A percentile compares a stretch with the other conserved stretches of the same genome.
Evolutionary conservation across 2,888 invertebrate species (phyloP).

Genomic region (Cheilosia grossa): DNA sequence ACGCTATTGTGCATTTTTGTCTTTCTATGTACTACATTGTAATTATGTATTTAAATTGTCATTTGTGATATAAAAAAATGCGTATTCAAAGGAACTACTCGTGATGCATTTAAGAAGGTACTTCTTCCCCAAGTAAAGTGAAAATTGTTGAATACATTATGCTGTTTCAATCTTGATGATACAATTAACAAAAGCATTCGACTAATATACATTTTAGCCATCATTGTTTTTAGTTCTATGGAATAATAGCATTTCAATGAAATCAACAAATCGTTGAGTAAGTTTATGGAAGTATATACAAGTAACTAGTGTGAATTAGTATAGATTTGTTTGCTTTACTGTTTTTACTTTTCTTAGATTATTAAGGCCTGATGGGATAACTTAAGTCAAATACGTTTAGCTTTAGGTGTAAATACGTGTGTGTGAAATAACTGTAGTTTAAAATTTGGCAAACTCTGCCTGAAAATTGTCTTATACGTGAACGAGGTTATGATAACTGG

Average conservation of each 20-base stretch:
- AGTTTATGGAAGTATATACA: background rate
- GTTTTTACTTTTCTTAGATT: slow-evolving; percentile 9
- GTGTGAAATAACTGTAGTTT: no score
- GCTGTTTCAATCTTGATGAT: background rate
- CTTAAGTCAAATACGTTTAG: background rate
- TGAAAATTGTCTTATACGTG: no score
- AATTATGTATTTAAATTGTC: slow-evolving; percentile 31
- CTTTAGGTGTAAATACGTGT: background rate
- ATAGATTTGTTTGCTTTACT: background rate
- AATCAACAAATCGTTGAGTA: background rate
- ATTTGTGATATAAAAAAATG: slow-evolving; percentile 47
- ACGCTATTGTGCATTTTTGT: slow-evolving; percentile 61
- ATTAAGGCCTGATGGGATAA: slow-evolving; percentile 18
- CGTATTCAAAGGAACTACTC: slow-evolving; percentile 54
- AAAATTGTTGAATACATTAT: slow-evolving; percentile 13
- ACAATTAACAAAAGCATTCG: no score
- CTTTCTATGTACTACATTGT: slow-evolving; percentile 45
- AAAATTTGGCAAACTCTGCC: no score
- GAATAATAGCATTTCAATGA: background rate
- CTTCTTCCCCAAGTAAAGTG: slow-evolving; percentile 23
- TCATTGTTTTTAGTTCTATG: background rate
- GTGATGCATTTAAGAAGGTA: slow-evolving; percentile 39
- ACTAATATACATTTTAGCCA: no score
- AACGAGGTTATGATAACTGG: no score
- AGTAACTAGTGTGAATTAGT: background rate